Percentiles rank a stretch among this genome's conserved stretches.
phyloP scores from a whole-genome alignment of 2,113 vertebrate species.

The Halichoeres trimaculatus region DNA sequence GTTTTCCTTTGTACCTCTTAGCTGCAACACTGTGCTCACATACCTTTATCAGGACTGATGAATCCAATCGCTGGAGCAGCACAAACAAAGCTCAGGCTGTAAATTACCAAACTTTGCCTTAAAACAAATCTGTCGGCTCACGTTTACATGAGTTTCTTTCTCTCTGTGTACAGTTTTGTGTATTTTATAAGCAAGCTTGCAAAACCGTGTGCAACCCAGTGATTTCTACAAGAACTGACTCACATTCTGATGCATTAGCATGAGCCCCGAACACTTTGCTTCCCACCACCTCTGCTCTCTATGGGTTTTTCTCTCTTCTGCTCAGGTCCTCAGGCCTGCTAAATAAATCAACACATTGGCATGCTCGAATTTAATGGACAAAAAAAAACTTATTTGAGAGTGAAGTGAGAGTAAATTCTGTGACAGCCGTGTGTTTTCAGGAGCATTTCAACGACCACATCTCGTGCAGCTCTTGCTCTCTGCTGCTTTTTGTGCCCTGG shows the following conservation, averaged over 20 bases:
- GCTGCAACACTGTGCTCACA: neutral
- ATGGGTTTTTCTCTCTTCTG: neutral
- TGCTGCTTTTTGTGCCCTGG: slow-evolving; percentile 14
- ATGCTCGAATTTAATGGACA: slow-evolving; percentile 29
- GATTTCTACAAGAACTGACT: slow-evolving; percentile 13
- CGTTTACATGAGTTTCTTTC: neutral
- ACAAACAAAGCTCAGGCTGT: neutral
- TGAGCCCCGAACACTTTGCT: slow-evolving; percentile 3
- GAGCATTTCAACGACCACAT: slow-evolving; percentile 8
- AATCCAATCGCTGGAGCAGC: neutral
- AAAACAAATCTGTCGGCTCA: neutral
- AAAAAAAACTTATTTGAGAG: slow-evolving; percentile 27
- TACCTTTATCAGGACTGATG: neutral
- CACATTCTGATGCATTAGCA: slow-evolving; percentile 20
- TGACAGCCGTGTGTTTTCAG: slow-evolving; percentile 40
- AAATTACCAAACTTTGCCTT: neutral
- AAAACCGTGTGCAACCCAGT: neutral
- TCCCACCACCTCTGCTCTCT: neutral
- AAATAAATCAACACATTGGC: slow-evolving; percentile 44
- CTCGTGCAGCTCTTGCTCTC: neutral
- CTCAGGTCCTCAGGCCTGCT: slow-evolving; percentile 13
- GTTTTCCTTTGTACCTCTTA: neutral
- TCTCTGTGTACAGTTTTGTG: neutral
- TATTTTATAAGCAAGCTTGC: neutral
- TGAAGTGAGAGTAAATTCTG: slow-evolving; percentile 20